Evolutionary conservation across 2,888 invertebrate species (phyloP), one percentile per base, ranked within the genome.

Genomic region (Hydriomena furcata): DNA sequence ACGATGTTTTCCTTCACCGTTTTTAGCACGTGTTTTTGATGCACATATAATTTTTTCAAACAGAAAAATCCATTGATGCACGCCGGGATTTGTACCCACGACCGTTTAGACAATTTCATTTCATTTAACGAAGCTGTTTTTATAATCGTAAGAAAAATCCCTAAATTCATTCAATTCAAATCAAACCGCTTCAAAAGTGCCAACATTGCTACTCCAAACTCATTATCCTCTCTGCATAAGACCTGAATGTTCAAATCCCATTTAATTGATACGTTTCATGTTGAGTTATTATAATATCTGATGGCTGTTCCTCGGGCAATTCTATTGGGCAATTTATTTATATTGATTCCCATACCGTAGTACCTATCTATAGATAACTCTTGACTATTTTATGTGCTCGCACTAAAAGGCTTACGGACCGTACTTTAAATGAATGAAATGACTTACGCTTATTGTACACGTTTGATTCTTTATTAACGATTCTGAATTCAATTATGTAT

Each of bases 251-350:
- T 82, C 79, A 83, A 82, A 80, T 78, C 73, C 70, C 66, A 71
- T 80, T 83, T 86, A 86, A 88, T 88, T 87, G 86, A 86, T 84
- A 86, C 79, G 84, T 87, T 85, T 81, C 78, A 69, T 80, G 80
- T 66, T 84, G 82, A 84, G 74, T 83, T 83, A n/a, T n/a, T n/a
- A 84, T 87, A 68, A 79, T 76, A 78, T 78, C 77, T 80, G 84
- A 82, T 84, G 76, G 66, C 66, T 64, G 66, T 80, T 72, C 81
- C 81, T 63, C 71, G 55, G 82, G 86, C 82, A 71, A 79, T 82
- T 80, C 84, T 82, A 83, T 82, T 81, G 79, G 77, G 68, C 76
- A 81, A 84, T 87, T 81, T 82, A 84, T 85, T 84, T 84, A 83
- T 85, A 87, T 85, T 82, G 83, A 83, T 79, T 84, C 76, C 68